A percentile compares a stretch with the other conserved stretches of the same genome.
phyloP scores from a whole-genome alignment of 37 sponge, comb jelly and placozoan species.

The Halichondria panicea region DNA sequence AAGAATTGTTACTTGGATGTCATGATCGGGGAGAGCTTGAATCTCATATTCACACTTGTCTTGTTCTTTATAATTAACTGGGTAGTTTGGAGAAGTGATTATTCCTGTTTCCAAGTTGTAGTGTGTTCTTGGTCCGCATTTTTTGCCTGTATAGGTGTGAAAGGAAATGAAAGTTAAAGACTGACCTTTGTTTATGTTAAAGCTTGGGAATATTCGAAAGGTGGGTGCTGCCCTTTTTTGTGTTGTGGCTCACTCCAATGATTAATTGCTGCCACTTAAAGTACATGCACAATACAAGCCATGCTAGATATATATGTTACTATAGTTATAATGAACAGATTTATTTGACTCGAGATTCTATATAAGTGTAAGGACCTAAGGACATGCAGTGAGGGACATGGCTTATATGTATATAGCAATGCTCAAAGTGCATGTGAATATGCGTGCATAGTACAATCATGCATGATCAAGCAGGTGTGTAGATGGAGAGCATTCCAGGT shows the following conservation, averaged over 20 bases:
- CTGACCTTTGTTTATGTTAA: no score
- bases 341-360: no score
- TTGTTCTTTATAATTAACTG: constrained; percentile 42
- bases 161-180: no score
- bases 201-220: no score
- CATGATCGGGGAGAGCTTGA: constrained; percentile 3
- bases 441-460: no score
- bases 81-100: constrained; percentile 66
- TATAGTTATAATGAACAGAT: background rate
- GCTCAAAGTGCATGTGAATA: no score
- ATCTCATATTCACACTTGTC: constrained; percentile 41
- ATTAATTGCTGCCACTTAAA: background rate
- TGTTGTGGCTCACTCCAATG: background rate
- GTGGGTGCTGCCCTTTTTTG: background rate
- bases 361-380: no score
- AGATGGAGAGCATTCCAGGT: no score
- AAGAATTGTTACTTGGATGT: constrained; percentile 10
- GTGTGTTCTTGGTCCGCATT: constrained; percentile 48
- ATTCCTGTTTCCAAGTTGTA: constrained; percentile 32
- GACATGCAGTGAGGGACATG: no score
- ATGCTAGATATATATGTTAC: background rate
- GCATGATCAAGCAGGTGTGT: no score
- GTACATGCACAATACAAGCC: background rate
- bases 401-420: no score
- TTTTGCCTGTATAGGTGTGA: constrained; percentile 33